These are phyloP conservation scores for Drosophila macrospina DNA, from an alignment of 2,888 invertebrate genomes.

Conservation along the genomic window DNA sequence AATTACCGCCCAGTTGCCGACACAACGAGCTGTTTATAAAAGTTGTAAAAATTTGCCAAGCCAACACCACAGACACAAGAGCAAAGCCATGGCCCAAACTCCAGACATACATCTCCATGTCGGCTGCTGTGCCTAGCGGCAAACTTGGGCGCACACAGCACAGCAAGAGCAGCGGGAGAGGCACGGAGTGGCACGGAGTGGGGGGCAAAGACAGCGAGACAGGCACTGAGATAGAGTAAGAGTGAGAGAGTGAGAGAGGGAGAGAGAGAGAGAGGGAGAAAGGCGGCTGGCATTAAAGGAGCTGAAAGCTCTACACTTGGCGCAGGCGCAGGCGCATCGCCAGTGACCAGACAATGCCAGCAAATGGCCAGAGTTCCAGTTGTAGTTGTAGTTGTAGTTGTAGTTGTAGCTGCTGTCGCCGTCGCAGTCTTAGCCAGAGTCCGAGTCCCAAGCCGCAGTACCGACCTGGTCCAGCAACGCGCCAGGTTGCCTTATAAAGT, in stretches of 20 bases:
- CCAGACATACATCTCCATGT: conserved; percentile 47
- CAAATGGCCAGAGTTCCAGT: conserved; percentile 20
- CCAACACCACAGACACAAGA: conserved; percentile 61
- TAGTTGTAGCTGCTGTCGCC: neutral
- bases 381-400: neutral
- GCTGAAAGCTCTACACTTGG: conserved; percentile 60
- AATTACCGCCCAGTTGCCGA: conserved; percentile 83
- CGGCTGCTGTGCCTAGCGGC: conserved; percentile 67
- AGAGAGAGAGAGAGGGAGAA: neutral
- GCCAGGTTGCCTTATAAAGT: conserved; percentile 70
- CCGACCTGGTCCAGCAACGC: conserved; percentile 13
- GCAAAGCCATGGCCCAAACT: conserved; percentile 15
- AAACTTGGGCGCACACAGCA: conserved; percentile 53
- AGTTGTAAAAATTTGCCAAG: conserved; percentile 76
- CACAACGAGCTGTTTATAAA: conserved; percentile 68
- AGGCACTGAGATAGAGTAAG: neutral
- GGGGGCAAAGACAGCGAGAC: neutral
- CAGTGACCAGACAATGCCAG: conserved; percentile 37
- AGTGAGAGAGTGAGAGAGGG: neutral
- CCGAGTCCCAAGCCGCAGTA: neutral
- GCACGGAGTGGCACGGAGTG: neutral
- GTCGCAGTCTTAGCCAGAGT: neutral
- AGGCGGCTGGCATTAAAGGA: conserved; percentile 72
- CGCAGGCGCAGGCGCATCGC: conserved; percentile 61
- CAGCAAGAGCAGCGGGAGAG: neutral